Percentiles rank a stretch among this genome's conserved stretches.
Conservation (phyloP, 2,113 vertebrate species). For the Okapia johnstoni region DNA sequence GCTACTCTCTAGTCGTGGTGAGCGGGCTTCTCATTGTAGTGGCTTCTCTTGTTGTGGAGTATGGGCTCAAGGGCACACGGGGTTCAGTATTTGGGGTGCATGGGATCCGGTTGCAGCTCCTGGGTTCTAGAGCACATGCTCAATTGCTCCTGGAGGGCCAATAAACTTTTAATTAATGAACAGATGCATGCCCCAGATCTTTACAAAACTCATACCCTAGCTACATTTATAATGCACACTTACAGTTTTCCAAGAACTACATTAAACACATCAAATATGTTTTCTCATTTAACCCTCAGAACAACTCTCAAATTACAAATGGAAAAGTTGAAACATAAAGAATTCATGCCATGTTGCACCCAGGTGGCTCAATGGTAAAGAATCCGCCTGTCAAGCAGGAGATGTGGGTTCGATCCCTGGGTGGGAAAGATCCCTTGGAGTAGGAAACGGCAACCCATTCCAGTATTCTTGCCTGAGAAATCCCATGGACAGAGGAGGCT, state of each 20-base stretch:
- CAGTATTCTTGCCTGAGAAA: neutral
- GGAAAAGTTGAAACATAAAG: neutral
- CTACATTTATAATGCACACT: neutral
- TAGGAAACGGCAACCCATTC: neutral
- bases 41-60: neutral
- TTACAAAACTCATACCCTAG: neutral
- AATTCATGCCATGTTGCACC: neutral
- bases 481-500: neutral
- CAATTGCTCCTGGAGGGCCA: neutral
- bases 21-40: neutral
- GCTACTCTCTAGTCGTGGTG: neutral
- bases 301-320: neutral
- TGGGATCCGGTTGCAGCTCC: neutral
- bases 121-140: neutral
- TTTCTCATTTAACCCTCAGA: neutral
- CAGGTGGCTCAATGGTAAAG: neutral
- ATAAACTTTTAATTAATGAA: neutral
- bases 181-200: neutral
- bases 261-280: neutral
- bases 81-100: neutral
- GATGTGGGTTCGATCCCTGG: neutral
- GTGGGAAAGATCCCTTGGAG: neutral
- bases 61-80: rapidly evolving
- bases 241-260: neutral
- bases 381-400: neutral